Evolutionary conservation across 2,888 invertebrate genomes (phyloP).

Genomic region (Odontothrips loti): DNA sequence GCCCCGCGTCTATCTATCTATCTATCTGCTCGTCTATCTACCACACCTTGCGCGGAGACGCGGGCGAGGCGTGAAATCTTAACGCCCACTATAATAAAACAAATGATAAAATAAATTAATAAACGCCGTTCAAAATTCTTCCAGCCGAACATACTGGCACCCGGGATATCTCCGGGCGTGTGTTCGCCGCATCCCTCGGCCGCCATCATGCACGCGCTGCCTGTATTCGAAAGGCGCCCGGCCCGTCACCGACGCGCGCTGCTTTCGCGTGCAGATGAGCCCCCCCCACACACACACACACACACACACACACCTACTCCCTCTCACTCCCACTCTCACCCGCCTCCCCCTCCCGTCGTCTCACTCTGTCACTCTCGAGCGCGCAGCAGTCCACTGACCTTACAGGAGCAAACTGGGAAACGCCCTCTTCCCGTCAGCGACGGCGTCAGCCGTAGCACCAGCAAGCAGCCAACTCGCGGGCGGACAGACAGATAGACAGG

Average conservation of each 20-base stretch:
- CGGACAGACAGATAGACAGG: neutral
- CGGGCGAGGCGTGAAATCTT: no score
- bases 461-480: neutral
- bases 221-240: neutral
- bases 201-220: neutral
- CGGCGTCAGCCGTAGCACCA: neutral
- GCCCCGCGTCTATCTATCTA: no score
- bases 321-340: neutral
- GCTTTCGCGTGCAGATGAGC: neutral
- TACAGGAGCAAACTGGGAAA: conserved; percentile 19
- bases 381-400: conserved; percentile 15
- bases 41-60: no score
- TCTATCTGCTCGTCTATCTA: no score
- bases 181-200: no score
- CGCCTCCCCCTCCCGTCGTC: neutral
- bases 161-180: no score
- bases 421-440: neutral
- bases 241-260: neutral
- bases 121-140: no score
- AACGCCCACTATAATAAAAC: no score
- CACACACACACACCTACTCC: neutral
- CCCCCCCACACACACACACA: neutral
- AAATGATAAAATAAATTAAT: no score
- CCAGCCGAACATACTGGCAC: no score
- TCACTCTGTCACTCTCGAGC: neutral